These are phyloP conservation scores for Centroberyx gerrardi DNA, from an alignment of 2,797 vertebrate species.

Conservation along the genomic window DNA sequence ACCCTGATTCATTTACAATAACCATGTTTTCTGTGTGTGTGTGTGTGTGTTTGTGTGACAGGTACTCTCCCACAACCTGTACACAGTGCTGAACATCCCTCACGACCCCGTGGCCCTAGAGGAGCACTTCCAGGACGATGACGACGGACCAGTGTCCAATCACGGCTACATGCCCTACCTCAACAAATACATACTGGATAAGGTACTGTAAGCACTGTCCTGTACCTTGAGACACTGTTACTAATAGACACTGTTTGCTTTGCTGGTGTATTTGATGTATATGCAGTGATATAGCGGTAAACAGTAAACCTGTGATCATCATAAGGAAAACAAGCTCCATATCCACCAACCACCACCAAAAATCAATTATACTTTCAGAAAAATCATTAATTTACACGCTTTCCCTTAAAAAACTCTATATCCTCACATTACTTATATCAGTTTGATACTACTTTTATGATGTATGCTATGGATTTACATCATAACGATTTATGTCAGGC, in stretches of 20 bases:
- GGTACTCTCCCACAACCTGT: conserved; percentile 93
- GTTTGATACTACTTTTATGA: too few species aligned
- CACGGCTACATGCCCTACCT: conserved; percentile 95
- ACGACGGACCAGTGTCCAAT: conserved; percentile 91
- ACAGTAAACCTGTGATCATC: too few species aligned
- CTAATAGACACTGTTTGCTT: neutral
- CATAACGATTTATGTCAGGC: too few species aligned
- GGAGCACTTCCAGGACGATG: conserved; percentile 91
- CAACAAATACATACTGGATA: conserved; percentile 93
- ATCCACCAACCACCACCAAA: too few species aligned
- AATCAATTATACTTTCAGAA: too few species aligned
- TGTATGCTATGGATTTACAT: too few species aligned
- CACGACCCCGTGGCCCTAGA: conserved; percentile 92
- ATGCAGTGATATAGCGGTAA: too few species aligned
- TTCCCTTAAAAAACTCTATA: too few species aligned
- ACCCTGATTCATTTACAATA: neutral
- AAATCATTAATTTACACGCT: too few species aligned
- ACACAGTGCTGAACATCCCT: conserved; percentile 91
- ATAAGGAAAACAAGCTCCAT: too few species aligned
- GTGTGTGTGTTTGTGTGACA: conserved; percentile 46
- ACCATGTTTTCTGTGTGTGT: neutral
- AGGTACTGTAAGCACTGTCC: conserved; percentile 77
- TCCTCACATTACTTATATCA: too few species aligned
- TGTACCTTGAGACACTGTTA: neutral
- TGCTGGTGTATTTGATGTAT: too few species aligned